phyloP scores from a whole-genome alignment of 2,888 invertebrate species.

The Iphiclides podalirius region DNA sequence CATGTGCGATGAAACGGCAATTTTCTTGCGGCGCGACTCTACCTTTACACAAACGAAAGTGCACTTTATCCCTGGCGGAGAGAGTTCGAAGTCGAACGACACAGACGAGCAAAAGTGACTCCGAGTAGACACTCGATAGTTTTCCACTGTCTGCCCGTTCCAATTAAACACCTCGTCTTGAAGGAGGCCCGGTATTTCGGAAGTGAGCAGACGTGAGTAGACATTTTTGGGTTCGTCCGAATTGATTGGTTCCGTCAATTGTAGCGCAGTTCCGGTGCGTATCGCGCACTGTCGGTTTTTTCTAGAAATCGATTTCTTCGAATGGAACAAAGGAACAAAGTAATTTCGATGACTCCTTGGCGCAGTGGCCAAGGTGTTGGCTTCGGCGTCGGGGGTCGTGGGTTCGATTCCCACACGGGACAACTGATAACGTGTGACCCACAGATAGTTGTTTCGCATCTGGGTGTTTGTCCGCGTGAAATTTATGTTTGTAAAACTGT shows the following conservation, averaged over 20 bases:
- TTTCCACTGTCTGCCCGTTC: constrained; percentile 52
- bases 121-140: constrained; percentile 37
- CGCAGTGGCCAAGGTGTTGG: no score
- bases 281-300: constrained; percentile 51
- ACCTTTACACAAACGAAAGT: constrained; percentile 2
- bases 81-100: constrained; percentile 25
- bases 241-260: constrained; percentile 69
- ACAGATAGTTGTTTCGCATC: no score
- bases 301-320: constrained; percentile 2
- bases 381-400: no score
- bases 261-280: constrained; percentile 70
- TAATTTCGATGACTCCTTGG: no score
- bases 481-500: no score
- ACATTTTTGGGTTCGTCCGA: constrained; percentile 59
- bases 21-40: constrained; percentile 30
- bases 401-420: no score
- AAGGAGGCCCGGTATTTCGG: constrained; percentile 54
- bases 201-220: constrained; percentile 58
- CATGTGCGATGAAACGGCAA: constrained; percentile 54
- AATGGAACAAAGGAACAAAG: no score
- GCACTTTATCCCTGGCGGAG: constrained; percentile 6
- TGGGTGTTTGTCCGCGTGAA: no score
- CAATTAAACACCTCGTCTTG: constrained; percentile 61
- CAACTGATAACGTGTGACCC: no score
- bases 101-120: constrained; percentile 16